Percentiles rank a stretch among this genome's conserved stretches.
These are phyloP conservation scores for Peromyscus melanophrys DNA, from an alignment of 2,797 vertebrate species.

Conservation along the genomic window DNA sequence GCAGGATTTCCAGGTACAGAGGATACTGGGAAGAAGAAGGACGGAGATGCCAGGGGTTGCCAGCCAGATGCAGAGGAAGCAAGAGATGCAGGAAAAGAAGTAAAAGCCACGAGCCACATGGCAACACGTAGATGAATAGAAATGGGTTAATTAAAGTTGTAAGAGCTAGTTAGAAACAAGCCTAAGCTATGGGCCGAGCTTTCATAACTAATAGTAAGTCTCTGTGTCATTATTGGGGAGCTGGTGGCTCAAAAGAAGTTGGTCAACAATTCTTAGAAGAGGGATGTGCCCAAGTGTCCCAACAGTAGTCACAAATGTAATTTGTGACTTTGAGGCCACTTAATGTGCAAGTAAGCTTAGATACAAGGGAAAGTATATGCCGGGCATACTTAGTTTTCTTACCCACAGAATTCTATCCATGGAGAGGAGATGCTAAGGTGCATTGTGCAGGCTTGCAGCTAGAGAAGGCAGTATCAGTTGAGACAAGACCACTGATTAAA, in stretches of 20 bases:
- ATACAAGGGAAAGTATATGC: background rate
- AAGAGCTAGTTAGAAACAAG: background rate
- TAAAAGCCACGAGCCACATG: background rate
- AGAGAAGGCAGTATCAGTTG: background rate
- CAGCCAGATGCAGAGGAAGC: background rate
- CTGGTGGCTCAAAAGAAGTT: background rate
- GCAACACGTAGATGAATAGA: background rate
- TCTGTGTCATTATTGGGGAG: background rate
- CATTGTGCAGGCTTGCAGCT: too few relatives aligned
- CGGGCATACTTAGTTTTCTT: background rate
- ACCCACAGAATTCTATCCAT: background rate
- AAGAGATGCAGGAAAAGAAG: background rate
- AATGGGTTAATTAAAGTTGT: background rate
- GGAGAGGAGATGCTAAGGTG: background rate
- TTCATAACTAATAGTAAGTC: background rate
- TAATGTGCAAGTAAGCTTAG: background rate
- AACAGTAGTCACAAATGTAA: too few relatives aligned
- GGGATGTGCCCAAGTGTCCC: too few relatives aligned
- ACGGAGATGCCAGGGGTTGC: background rate
- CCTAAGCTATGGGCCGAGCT: background rate
- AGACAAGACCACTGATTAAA: background rate
- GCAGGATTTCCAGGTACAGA: background rate
- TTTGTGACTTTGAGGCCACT: background rate
- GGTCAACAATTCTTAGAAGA: background rate
- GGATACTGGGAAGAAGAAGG: background rate